These are phyloP conservation scores for Drosophila lutescens DNA, from an alignment of 2,888 invertebrate species.

Conservation along the genomic window DNA sequence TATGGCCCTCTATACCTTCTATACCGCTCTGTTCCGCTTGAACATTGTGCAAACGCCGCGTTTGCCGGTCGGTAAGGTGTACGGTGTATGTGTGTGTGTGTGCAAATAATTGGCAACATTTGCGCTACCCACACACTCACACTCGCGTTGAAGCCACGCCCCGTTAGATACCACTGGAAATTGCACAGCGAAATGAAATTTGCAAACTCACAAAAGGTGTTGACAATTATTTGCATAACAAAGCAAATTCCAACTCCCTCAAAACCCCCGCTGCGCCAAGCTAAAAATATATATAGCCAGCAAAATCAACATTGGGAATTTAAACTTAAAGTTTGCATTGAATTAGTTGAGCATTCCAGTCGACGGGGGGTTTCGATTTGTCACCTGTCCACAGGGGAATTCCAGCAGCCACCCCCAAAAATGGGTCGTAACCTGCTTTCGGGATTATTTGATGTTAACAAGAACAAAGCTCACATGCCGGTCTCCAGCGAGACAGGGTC, in stretches of 20 bases:
- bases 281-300: constrained; percentile 20
- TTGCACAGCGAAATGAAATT: constrained; percentile 71
- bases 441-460: constrained; percentile 39
- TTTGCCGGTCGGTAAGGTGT: constrained; percentile 1
- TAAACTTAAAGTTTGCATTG: constrained; percentile 42
- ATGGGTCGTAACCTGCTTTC: constrained; percentile 13
- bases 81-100: constrained; percentile 46
- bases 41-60: constrained; percentile 57
- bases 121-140: constrained; percentile 60
- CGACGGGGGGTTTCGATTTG: constrained; percentile 19
- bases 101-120: constrained; percentile 79
- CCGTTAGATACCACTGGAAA: constrained; percentile 57
- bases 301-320: constrained; percentile 42
- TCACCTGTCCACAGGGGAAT: constrained; percentile 6
- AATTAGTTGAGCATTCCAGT: constrained; percentile 19
- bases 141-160: constrained; percentile 46
- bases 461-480: constrained; percentile 39
- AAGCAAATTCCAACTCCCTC: constrained; percentile 57
- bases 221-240: constrained; percentile 81
- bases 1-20: constrained; percentile 43
- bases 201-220: constrained; percentile 78
- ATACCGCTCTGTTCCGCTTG: constrained; percentile 48
- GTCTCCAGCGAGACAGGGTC: constrained; percentile 15
- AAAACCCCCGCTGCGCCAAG: neutral
- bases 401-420: neutral